Percentiles rank a stretch among this genome's conserved stretches.
Evolutionary conservation across 2,797 vertebrate genomes (phyloP).

Genomic region (Acipenser ruthenus): DNA sequence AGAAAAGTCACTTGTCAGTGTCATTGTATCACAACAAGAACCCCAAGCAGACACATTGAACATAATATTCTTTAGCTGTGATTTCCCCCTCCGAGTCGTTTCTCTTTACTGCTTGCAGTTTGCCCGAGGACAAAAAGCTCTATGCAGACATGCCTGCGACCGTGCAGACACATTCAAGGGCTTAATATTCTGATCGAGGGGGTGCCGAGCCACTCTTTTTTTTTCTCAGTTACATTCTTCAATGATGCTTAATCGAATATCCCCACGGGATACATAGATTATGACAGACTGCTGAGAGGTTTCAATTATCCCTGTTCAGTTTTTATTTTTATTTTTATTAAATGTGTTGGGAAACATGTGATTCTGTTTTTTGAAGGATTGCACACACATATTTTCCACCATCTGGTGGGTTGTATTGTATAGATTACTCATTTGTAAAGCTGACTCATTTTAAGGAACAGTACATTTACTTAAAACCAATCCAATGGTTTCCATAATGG

Average conservation of each 20-base stretch:
- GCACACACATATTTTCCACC: too few relatives aligned
- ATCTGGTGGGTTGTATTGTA: too few relatives aligned
- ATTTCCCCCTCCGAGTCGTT: neutral
- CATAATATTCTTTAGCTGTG: conserved; percentile 5
- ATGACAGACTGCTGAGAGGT: too few relatives aligned
- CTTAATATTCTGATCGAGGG: conserved; percentile 1
- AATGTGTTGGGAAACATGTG: too few relatives aligned
- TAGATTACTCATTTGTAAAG: too few relatives aligned
- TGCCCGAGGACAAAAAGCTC: conserved; percentile 2
- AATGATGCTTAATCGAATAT: conserved; percentile 26
- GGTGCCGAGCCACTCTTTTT: too few relatives aligned
- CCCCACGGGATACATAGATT: neutral
- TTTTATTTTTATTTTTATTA: too few relatives aligned
- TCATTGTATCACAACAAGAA: neutral
- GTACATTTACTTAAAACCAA: too few relatives aligned
- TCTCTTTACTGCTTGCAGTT: neutral
- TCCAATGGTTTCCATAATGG: too few relatives aligned
- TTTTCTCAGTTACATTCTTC: conserved; percentile 19
- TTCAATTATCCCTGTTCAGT: neutral
- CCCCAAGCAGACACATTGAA: neutral
- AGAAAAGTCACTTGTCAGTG: neutral
- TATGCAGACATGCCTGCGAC: neutral
- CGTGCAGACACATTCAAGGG: conserved; percentile 1
- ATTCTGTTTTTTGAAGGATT: too few relatives aligned
- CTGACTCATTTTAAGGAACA: too few relatives aligned